Evolutionary conservation across 2,888 invertebrate species (phyloP).

Genomic region (Keiferia lycopersicella): DNA sequence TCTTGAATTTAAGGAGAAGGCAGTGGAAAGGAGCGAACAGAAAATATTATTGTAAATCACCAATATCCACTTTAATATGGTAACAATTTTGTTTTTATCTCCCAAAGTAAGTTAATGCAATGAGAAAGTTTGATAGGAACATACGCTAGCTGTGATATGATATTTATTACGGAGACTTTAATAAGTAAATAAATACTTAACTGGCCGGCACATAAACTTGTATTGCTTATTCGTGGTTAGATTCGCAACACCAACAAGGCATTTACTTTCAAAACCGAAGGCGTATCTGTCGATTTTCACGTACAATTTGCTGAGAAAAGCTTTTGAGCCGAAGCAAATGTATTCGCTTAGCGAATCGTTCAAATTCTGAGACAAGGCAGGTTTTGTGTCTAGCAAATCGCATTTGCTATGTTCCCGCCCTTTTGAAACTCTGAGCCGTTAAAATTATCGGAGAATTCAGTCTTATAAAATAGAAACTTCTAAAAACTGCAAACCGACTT

Average conservation of each 20-base stretch:
- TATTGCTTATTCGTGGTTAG: too few species aligned
- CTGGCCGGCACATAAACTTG: neutral
- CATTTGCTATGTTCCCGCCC: constrained; percentile 44
- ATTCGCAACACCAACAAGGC: constrained; percentile 28
- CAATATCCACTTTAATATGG: too few species aligned
- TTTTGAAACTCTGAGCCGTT: constrained; percentile 40
- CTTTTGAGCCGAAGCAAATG: constrained; percentile 74
- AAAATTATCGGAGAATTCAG: constrained; percentile 47
- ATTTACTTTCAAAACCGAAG: constrained; percentile 54
- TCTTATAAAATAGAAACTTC: constrained; percentile 8
- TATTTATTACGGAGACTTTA: too few species aligned
- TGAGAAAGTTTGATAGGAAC: too few species aligned
- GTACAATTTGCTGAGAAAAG: constrained; percentile 75
- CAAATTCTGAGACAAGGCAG: constrained; percentile 53
- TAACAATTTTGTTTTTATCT: too few species aligned
- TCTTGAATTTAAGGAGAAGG: too few species aligned
- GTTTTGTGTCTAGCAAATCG: constrained; percentile 57
- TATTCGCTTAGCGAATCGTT: constrained; percentile 74
- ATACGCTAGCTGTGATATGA: too few species aligned
- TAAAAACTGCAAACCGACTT: too few species aligned
- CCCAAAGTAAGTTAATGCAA: too few species aligned
- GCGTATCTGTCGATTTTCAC: constrained; percentile 55
- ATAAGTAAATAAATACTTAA: neutral
- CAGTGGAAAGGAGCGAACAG: too few species aligned
- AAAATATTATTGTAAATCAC: too few species aligned